phyloP scores from a whole-genome alignment of 2,797 vertebrate genomes.

The Typhlichthys subterraneus region DNA sequence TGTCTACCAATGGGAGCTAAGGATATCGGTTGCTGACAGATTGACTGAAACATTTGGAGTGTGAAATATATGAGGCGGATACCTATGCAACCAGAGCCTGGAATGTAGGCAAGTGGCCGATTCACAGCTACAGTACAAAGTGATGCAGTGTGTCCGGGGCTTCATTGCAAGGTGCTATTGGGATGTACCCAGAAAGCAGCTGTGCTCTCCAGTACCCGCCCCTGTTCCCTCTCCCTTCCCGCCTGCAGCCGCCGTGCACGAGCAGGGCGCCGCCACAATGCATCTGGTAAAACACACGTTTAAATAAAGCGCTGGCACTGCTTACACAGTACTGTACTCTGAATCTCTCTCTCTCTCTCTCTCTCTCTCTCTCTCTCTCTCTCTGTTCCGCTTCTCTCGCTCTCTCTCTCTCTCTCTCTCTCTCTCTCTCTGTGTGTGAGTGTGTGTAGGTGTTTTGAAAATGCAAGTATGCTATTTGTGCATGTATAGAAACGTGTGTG shows the following conservation, averaged over 20 bases:
- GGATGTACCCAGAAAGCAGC: constrained; percentile 21
- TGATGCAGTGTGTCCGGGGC: too few relatives aligned
- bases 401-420: constrained; percentile 17
- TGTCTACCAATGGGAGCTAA: too few relatives aligned
- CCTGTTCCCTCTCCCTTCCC: background rate
- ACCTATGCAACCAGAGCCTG: too few relatives aligned
- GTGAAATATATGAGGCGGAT: too few relatives aligned
- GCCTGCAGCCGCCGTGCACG: constrained; percentile 3
- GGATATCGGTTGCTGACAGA: too few relatives aligned
- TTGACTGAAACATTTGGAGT: too few relatives aligned
- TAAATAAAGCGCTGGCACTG: constrained; percentile 2
- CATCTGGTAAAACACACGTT: constrained; percentile 11
- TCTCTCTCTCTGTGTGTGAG: background rate
- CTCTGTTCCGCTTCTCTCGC: too few relatives aligned
- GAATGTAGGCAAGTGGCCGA: too few relatives aligned
- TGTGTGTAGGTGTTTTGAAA: background rate
- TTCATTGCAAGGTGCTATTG: too few relatives aligned
- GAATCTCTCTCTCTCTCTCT: background rate
- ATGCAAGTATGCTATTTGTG: background rate
- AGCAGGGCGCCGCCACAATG: constrained; percentile 15
- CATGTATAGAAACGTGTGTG: too few relatives aligned
- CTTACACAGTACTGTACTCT: background rate
- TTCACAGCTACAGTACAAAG: too few relatives aligned
- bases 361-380: too few relatives aligned
- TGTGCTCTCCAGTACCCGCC: background rate